Conservation (phyloP, 2,888 invertebrate genomes). For the Tetragonula carbonaria region DNA sequence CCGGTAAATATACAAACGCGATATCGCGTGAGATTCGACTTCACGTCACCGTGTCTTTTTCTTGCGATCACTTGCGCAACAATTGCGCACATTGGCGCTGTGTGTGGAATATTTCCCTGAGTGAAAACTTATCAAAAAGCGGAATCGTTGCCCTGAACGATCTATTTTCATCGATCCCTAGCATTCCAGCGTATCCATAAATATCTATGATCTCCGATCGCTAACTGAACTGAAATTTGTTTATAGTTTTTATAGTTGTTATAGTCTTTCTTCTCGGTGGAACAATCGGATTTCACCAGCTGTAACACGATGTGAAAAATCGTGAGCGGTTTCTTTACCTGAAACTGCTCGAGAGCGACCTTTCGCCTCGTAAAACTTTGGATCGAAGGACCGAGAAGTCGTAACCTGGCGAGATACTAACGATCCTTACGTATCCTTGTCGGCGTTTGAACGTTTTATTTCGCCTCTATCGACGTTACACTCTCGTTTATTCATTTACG, state of each 20-base stretch:
- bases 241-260: too few relatives aligned
- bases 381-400: slow-evolving; percentile 17
- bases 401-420: slow-evolving; percentile 25
- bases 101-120: background rate
- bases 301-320: slow-evolving; percentile 19
- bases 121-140: background rate
- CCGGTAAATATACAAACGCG: too few relatives aligned
- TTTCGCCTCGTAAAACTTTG: slow-evolving; percentile 36
- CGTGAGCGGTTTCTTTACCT: slow-evolving; percentile 34
- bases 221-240: background rate
- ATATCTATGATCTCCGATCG: slow-evolving; percentile 2
- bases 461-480: slow-evolving; percentile 43
- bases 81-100: background rate
- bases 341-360: slow-evolving; percentile 39
- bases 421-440: slow-evolving; percentile 36
- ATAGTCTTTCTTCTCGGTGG: background rate
- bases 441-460: slow-evolving; percentile 57
- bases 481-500: slow-evolving; percentile 63
- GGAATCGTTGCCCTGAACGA: background rate
- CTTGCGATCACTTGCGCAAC: background rate
- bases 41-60: background rate
- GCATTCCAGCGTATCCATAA: slow-evolving; percentile 20
- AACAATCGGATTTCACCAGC: too few relatives aligned
- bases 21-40: too few relatives aligned
- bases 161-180: background rate